phyloP scores from a whole-genome alignment of 2,797 vertebrate genomes.

The Sebastes flavidus region DNA sequence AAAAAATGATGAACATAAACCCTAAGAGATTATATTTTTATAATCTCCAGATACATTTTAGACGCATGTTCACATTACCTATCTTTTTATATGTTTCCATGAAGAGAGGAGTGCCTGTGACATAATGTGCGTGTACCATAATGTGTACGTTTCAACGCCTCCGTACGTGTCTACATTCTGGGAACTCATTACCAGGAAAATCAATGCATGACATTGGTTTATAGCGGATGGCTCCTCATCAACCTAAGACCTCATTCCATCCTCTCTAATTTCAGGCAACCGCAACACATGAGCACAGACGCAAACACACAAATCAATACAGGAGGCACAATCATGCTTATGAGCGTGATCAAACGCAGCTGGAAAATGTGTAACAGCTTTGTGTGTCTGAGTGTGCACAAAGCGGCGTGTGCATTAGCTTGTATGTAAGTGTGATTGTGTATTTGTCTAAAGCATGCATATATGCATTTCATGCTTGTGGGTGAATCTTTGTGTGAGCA shows the following conservation, averaged over 20 bases:
- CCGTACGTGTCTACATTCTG: conserved; percentile 42
- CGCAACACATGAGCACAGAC: conserved; percentile 34
- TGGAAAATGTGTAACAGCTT: conserved; percentile 32
- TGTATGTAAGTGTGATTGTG: not conserved
- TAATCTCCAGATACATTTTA: not conserved
- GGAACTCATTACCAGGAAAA: conserved; percentile 73
- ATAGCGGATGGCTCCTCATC: conserved; percentile 69
- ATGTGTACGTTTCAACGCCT: conserved; percentile 23
- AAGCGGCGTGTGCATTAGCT: not conserved
- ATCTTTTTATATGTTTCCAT: conserved; percentile 6
- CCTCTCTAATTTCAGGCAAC: conserved; percentile 51
- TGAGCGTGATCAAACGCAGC: conserved; percentile 34
- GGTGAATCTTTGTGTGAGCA: not conserved
- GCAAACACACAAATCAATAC: conserved; percentile 58
- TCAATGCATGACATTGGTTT: conserved; percentile 74
- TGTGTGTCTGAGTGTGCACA: conserved; percentile 5
- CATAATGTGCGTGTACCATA: not conserved
- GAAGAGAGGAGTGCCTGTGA: not conserved
- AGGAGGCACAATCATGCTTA: conserved; percentile 45
- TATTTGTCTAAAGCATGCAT: conserved; percentile 20
- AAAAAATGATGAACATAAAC: not conserved
- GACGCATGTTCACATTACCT: not conserved
- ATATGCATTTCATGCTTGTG: conserved; percentile 9
- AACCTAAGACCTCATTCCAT: conserved; percentile 67
- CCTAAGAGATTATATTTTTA: not conserved